Percentiles rank a stretch among this genome's conserved stretches.
Evolutionary conservation across 2,113 vertebrate genomes (phyloP).

Genomic region (Dolichotis patagonum): DNA sequence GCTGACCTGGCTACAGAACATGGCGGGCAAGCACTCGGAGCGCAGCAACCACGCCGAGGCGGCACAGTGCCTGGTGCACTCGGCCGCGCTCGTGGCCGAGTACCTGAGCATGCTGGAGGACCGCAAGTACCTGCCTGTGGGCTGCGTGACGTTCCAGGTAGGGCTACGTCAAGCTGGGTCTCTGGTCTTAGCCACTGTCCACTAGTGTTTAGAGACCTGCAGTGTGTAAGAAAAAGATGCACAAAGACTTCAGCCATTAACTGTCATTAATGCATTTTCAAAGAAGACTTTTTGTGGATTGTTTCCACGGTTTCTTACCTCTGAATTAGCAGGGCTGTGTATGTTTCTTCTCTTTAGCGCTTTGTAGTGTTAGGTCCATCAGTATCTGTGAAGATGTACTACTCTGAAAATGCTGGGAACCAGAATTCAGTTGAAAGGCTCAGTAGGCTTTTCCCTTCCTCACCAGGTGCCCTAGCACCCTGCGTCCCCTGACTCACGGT

Average conservation of each 20-base stretch:
- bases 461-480: not conserved
- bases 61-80: slow-evolving; percentile 98
- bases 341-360: not conserved
- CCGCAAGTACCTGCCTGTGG: slow-evolving; percentile 98
- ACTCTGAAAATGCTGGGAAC: not conserved
- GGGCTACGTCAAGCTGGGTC: not conserved
- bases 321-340: not conserved
- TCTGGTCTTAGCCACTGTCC: not conserved
- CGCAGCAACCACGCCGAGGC: slow-evolving; percentile 97
- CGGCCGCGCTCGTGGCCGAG: slow-evolving; percentile 97
- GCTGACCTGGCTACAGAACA: slow-evolving; percentile 98
- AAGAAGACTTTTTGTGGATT: not conserved
- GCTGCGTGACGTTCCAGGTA: slow-evolving; percentile 99
- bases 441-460: not conserved
- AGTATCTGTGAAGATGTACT: not conserved
- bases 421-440: not conserved
- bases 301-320: not conserved
- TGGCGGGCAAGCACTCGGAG: slow-evolving; percentile 98
- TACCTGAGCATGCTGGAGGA: slow-evolving; percentile 99
- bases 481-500: not conserved
- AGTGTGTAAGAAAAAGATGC: not conserved
- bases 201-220: not conserved
- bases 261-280: not conserved
- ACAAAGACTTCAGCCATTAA: not conserved
- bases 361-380: not conserved